These are phyloP conservation scores for Adrianichthys oophorus DNA, from an alignment of 2,797 vertebrate genomes.

Conservation along the genomic window DNA sequence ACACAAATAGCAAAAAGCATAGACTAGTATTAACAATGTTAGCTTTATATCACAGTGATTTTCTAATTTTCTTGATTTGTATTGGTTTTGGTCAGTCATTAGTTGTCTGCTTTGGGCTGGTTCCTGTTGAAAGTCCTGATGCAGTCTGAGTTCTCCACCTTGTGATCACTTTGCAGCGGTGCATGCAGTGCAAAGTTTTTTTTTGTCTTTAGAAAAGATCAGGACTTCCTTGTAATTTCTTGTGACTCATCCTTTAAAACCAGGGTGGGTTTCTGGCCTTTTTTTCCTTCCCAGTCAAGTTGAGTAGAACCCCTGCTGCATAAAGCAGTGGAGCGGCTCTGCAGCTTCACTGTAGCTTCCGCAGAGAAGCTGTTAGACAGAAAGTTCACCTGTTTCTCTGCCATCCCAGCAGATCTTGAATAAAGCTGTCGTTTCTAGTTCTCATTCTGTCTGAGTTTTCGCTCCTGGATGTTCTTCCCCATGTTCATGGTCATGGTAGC, in stretches of 20 bases:
- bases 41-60: background rate
- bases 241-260: background rate
- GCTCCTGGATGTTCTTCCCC: slow-evolving; percentile 54
- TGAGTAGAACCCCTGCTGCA: too few species aligned
- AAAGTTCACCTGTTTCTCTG: background rate
- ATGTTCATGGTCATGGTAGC: slow-evolving; percentile 58
- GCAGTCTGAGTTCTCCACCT: slow-evolving; percentile 48
- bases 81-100: background rate
- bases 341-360: too few species aligned
- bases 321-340: too few species aligned
- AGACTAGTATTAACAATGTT: background rate
- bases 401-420: background rate
- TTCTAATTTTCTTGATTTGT: background rate
- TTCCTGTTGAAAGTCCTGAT: background rate
- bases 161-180: slow-evolving; percentile 46
- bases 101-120: background rate
- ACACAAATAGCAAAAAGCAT: slow-evolving; percentile 1
- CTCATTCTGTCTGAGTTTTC: slow-evolving; percentile 34
- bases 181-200: slow-evolving; percentile 13
- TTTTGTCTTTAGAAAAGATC: background rate
- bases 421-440: slow-evolving; percentile 10
- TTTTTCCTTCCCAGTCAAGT: too few species aligned
- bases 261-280: background rate
- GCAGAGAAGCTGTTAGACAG: too few species aligned
- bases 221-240: background rate